Conservation (phyloP, 2,888 invertebrate species). For the Pharmacophagus antenor region DNA sequence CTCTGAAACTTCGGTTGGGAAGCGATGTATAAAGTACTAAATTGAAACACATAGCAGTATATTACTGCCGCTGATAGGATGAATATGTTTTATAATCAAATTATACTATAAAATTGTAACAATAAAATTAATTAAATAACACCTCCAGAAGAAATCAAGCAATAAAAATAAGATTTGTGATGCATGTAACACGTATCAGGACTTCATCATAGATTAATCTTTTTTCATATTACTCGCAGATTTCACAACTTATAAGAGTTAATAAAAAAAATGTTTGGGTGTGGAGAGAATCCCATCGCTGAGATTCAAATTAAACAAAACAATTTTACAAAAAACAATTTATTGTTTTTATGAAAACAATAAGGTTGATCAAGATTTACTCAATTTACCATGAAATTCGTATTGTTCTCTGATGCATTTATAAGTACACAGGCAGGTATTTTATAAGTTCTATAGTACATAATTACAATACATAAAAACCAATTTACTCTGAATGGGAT, state of each 20-base stretch:
- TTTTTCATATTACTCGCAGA: too few species aligned
- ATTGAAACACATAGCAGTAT: neutral
- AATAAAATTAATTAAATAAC: too few species aligned
- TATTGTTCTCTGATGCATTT: slow-evolving; percentile 28
- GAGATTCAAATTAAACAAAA: slow-evolving; percentile 31
- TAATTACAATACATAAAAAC: slow-evolving; percentile 32
- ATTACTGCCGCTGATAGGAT: neutral
- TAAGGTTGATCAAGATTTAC: slow-evolving; percentile 30
- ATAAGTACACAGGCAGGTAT: slow-evolving; percentile 32
- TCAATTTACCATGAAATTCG: slow-evolving; percentile 31
- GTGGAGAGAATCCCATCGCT: slow-evolving; percentile 27
- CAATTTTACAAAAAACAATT: slow-evolving; percentile 31
- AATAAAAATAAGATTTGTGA: neutral
- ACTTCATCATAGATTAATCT: too few species aligned
- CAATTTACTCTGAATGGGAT: slow-evolving; percentile 28
- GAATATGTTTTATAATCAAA: too few species aligned
- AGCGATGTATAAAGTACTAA: too few species aligned
- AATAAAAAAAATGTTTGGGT: slow-evolving; percentile 16
- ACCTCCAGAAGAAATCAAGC: neutral
- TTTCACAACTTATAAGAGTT: too few species aligned
- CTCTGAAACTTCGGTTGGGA: too few species aligned
- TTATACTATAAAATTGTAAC: too few species aligned
- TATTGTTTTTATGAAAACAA: slow-evolving; percentile 32
- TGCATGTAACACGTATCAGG: neutral
- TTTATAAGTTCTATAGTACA: slow-evolving; percentile 31